Evolutionary conservation across 1,140 invertebrate genomes (phyloP), one percentile per base, ranked within the genome.

Genomic region (Caenorhabditis briggsae): DNA sequence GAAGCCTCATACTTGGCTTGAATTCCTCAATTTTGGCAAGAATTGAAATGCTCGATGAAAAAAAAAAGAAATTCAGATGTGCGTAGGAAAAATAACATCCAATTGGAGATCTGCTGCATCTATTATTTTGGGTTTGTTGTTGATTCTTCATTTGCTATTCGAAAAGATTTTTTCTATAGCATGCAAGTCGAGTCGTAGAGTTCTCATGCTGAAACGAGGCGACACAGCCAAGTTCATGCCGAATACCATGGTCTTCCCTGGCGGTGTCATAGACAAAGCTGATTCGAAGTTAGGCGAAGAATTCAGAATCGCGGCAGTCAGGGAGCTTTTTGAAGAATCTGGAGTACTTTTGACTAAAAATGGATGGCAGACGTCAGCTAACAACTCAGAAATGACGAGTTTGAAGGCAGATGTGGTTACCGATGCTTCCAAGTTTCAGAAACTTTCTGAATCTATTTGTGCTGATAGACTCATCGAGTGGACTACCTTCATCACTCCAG

Each of bases 241-340:
- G 18, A 87, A 82, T 53, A 59, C 85, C 9, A 88, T 78, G 48
- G 87, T 88, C 2, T 88, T 88, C 33, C 87, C 87, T 16, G 87
- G 87, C 7, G 87, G 87, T n/a, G 70, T 88, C 7, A 12, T 88
- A 8, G 65, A 83, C 46, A 65, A 87, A 43, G n/a, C n/a, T 18
- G 87, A 86, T 41, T 41, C 65, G 43, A 64, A 59, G 23, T 9
- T 86, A 11, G 85, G 82, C 5, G 50, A 70, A 7, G 59, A 33
- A 7, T 58, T 59, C 46, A 65, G 33, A 55, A 64, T 88, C 53
- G 25, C 61, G 16, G 74, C 84, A 11, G 46, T 85, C 18, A 50
- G 84, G 46, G 87, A 87, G 53, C 53, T 85, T 61, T 88, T 88
- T 55, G 87, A 88, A 59, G 87, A 88, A 74, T 82, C 87, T n/a